phyloP scores from a whole-genome alignment of 64 coral and sea anemone species.

The Porites lutea region DNA sequence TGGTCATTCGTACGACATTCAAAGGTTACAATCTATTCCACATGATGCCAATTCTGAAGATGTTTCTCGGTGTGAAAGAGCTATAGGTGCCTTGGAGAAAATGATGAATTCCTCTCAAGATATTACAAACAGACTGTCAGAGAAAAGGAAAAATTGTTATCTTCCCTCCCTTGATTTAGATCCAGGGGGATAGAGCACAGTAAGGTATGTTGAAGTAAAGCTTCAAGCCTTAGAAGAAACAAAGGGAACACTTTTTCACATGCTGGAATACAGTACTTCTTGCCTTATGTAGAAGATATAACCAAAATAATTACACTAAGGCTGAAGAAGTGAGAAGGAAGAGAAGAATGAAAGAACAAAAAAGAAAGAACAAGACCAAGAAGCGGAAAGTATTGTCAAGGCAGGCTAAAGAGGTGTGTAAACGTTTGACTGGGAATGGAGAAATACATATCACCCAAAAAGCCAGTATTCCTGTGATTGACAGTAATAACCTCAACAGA shows the following conservation, averaged over 20 bases:
- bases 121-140: neutral
- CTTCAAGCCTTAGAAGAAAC: slow-evolving; percentile 6
- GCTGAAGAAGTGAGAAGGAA: neutral
- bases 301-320: too few relatives aligned
- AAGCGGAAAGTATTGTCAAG: too few relatives aligned
- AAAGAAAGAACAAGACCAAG: neutral
- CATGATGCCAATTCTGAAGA: slow-evolving; percentile 13
- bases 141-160: neutral
- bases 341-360: slow-evolving; percentile 20
- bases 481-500: too few relatives aligned
- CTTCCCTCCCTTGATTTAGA: neutral
- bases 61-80: slow-evolving; percentile 36
- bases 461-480: too few relatives aligned
- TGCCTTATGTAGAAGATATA: too few relatives aligned
- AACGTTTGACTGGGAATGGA: slow-evolving; percentile 6
- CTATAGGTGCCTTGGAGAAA: slow-evolving; percentile 36
- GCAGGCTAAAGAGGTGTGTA: neutral
- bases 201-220: slow-evolving; percentile 17
- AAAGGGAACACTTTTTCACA: too few relatives aligned
- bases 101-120: slow-evolving; percentile 52
- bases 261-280: too few relatives aligned
- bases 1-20: neutral
- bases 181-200: neutral
- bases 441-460: neutral
- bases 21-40: slow-evolving; percentile 19